Evolutionary conservation across 2,888 invertebrate genomes (phyloP).

Genomic region (Laspeyria flexula): DNA sequence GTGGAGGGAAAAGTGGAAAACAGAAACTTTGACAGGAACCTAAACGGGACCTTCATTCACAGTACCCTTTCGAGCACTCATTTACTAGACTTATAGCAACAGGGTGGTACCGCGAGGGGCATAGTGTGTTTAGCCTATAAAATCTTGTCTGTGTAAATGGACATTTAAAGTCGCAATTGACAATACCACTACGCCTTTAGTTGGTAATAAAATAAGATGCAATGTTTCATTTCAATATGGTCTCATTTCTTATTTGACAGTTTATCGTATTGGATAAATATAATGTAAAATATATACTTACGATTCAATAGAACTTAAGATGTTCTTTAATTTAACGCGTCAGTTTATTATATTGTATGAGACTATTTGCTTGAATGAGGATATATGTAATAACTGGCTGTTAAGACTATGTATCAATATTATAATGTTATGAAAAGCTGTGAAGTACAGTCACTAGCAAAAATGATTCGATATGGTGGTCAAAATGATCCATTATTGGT

Average conservation of each 20-base stretch:
- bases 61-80: no score
- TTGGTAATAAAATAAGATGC: slow-evolving; percentile 26
- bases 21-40: no score
- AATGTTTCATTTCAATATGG: slow-evolving; percentile 36
- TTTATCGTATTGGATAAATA: slow-evolving; percentile 21
- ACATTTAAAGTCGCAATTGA: slow-evolving; percentile 1
- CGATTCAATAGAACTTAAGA: slow-evolving; percentile 28
- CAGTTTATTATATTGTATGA: no score
- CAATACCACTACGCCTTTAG: background rate
- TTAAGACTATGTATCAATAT: slow-evolving; percentile 24
- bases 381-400: slow-evolving; percentile 35
- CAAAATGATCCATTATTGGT: no score
- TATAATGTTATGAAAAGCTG: no score
- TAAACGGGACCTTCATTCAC: no score
- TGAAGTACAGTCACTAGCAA: slow-evolving; percentile 21
- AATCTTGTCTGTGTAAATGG: no score
- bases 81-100: no score
- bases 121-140: no score
- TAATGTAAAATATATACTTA: slow-evolving; percentile 23
- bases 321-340: slow-evolving; percentile 22
- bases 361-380: no score
- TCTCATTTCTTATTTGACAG: slow-evolving; percentile 39
- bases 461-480: background rate
- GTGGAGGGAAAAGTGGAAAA: no score
- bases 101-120: no score